Percentiles rank a stretch among this genome's conserved stretches.
Evolutionary conservation across 2,797 vertebrate genomes (phyloP).

Genomic region (Epinephelus awoara): DNA sequence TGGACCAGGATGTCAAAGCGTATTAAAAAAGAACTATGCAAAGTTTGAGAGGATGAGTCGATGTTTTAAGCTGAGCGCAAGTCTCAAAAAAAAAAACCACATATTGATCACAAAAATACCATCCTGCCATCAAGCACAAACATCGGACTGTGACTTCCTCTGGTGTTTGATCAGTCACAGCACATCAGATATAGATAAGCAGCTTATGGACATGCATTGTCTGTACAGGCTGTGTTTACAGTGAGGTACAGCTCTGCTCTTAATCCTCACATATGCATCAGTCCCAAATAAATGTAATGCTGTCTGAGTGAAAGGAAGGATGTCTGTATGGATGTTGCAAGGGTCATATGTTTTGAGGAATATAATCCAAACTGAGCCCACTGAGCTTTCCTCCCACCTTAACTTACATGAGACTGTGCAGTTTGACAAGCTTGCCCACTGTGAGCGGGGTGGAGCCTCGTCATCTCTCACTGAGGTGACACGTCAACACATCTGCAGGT

Average conservation of each 20-base stretch:
- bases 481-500: conserved; percentile 42
- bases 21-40: conserved; percentile 30
- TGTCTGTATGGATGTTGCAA: conserved; percentile 1
- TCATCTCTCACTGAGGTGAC: conserved; percentile 32
- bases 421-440: conserved; percentile 22
- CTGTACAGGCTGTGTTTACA: conserved; percentile 16
- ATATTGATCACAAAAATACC: not conserved
- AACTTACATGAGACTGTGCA: conserved; percentile 5
- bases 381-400: not conserved
- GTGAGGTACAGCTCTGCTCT: conserved; percentile 16
- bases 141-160: not conserved
- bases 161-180: conserved; percentile 4
- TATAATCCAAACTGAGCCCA: conserved; percentile 4
- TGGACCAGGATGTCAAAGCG: conserved; percentile 23
- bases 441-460: conserved; percentile 11
- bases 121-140: not conserved
- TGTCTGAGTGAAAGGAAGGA: conserved; percentile 7
- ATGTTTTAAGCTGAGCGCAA: conserved; percentile 1
- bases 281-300: not conserved
- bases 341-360: not conserved
- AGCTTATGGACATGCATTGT: conserved; percentile 27
- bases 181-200: conserved; percentile 24
- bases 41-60: not conserved
- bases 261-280: conserved; percentile 28
- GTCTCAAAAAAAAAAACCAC: not conserved